Base-by-base conservation (phyloP, 2,797 vertebrate genomes). In the Coccyzus lansbergi region DNA sequence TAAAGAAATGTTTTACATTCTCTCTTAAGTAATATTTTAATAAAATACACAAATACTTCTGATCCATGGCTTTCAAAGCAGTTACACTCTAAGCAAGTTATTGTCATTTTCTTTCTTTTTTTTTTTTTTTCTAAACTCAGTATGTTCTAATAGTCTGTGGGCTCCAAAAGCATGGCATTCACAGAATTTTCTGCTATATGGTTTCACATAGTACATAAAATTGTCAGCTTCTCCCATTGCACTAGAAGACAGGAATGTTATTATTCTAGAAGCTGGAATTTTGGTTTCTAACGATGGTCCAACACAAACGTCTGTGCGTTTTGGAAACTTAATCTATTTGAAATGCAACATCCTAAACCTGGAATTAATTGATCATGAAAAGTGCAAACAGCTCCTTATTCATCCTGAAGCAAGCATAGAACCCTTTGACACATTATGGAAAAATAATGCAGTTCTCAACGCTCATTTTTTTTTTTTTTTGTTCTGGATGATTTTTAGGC, bases 351-450 rank as follows among this genome's bases (percentile, higher is more conserved):
- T 97, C 96, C 97, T 97, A 96, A 97, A 95, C 85, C 88, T 95
- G 94, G 95, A 97, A 97, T 97, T 97, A 98, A 98, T 97, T 97
- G 97, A 96, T 98, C 96, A 94, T 97, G 97, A 97, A 94, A 97
- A 96, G 95, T 94, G 97, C 95, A 98, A 97, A 97, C 94, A 96
- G 91, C 80, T 97, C 92, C 94, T 97, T 95, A 95, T 92, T 96
- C 94, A 95, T 70, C 82, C 91, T 93, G 97, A 95, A 96, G 69
- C 79, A 97, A 96, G 92, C n/a, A 7, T 69, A 96, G 94, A 86
- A 89, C 91, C 96, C 94, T 98, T 95, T 94, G 96, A 98, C 96
- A 97, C 96, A 95, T 96, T 97, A 97, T 97, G 98, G 98, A 97
- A 98, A 98, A 98, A 98, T 96, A 97, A 97, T 97, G 93, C 95